A percentile compares a stretch with the other conserved stretches of the same genome.
These are phyloP conservation scores for Myopa testacea DNA, from an alignment of 2,888 invertebrate genomes.

Conservation along the genomic window DNA sequence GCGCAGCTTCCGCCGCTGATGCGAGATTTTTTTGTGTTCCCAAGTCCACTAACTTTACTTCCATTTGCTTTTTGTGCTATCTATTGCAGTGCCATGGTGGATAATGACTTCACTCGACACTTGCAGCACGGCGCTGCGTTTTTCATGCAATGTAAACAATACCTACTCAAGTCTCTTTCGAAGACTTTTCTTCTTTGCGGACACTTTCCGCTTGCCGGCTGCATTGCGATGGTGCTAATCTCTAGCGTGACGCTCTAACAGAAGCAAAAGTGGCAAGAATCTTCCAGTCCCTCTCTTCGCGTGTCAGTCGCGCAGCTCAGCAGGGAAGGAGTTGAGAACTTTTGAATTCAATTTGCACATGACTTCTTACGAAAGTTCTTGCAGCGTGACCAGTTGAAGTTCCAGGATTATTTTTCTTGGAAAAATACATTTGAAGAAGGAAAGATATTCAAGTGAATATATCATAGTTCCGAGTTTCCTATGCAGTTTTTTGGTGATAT, in stretches of 20 bases:
- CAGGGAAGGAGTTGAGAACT: slow-evolving; percentile 30
- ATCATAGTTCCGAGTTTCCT: too few relatives aligned
- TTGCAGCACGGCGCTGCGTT: background rate
- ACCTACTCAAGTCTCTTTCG: background rate
- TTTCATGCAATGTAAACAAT: background rate
- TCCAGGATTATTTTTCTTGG: slow-evolving; percentile 10
- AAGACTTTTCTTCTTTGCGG: slow-evolving; percentile 3
- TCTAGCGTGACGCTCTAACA: slow-evolving; percentile 36
- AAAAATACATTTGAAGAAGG: too few relatives aligned
- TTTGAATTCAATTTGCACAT: slow-evolving; percentile 43
- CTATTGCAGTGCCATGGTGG: background rate
- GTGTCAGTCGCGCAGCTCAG: slow-evolving; percentile 7
- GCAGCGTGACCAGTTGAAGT: slow-evolving; percentile 24
- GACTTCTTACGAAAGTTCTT: slow-evolving; percentile 25
- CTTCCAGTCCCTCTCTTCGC: slow-evolving; percentile 6
- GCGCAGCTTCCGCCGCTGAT: slow-evolving; percentile 25
- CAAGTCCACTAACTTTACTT: slow-evolving; percentile 17
- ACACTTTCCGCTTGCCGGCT: background rate
- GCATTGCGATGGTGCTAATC: slow-evolving; percentile 39
- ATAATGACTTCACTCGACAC: slow-evolving; percentile 33
- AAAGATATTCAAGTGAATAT: too few relatives aligned
- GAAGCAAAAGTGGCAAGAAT: slow-evolving; percentile 20
- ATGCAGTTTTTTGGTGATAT: too few relatives aligned
- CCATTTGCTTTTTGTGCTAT: background rate
- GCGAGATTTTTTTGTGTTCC: slow-evolving; percentile 29